Evolutionary conservation across 2,888 invertebrate species (phyloP).

Genomic region (Meloe dianella): DNA sequence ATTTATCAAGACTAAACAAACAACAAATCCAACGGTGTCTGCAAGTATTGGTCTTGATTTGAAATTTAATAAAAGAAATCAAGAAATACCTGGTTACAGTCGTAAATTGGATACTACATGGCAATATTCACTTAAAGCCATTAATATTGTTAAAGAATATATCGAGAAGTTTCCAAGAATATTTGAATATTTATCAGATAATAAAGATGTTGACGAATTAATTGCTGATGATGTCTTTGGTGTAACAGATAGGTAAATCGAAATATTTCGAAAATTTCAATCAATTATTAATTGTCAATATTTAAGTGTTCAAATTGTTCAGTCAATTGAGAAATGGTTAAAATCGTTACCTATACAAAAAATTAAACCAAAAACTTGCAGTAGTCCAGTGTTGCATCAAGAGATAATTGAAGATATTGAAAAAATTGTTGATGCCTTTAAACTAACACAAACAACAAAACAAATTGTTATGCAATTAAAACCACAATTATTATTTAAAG

Average conservation of each 20-base stretch:
- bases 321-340: constrained; percentile 69
- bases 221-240: constrained; percentile 72
- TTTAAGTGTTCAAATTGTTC: constrained; percentile 60
- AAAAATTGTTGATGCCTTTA: constrained; percentile 57
- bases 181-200: constrained; percentile 66
- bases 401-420: constrained; percentile 66
- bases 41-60: constrained; percentile 89
- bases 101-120: constrained; percentile 74
- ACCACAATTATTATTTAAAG: constrained; percentile 77
- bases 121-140: constrained; percentile 80
- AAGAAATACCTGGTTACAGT: constrained; percentile 82
- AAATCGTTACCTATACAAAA: constrained; percentile 71
- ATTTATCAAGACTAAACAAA: constrained; percentile 65
- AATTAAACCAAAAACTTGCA: constrained; percentile 71
- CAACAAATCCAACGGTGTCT: constrained; percentile 60
- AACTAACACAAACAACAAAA: constrained; percentile 53
- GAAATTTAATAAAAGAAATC: constrained; percentile 83
- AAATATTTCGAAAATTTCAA: no score
- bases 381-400: constrained; percentile 74
- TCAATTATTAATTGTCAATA: no score
- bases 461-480: constrained; percentile 77
- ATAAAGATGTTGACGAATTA: constrained; percentile 64
- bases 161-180: constrained; percentile 75
- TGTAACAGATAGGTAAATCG: constrained; percentile 39
- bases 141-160: constrained; percentile 75